Base-by-base conservation (phyloP, 2,888 invertebrate species). In the Amiota mariae region DNA sequence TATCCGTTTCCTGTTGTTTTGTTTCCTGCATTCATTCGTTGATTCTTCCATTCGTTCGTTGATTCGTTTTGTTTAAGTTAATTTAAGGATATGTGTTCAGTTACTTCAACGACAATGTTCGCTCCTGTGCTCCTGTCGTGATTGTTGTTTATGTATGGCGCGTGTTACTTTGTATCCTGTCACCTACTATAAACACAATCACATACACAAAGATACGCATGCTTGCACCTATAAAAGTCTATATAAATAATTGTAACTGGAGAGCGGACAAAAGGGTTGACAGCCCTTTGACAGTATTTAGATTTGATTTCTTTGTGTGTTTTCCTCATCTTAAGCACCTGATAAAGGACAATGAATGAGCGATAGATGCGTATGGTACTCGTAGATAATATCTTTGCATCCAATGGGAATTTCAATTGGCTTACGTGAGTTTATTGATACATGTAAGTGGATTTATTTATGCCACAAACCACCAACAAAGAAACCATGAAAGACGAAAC, bases 121-220 rank as follows among this genome's bases (percentile, higher is more conserved):
- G 36, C 6, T 46, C 46, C 49, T 71, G 70, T 72, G 63, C 72
- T 24, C 57, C 51, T 75, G 76, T 68, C 73, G 72, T 78, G 78
- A 78, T 78, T 78, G 78, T 78, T 78, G 79, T 78, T 78, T 79
- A 79, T 78, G 79, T 71, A 75, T 24, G 51, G 47, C 57, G 73
- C 73, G 75, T 73, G 75, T 51, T 67, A 49, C 49, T 51, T 67
- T 67, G 67, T 49, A 67, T 67, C 51, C 67, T 72, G 73, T 71
- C 71, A 46, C 61, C 61, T 54, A 59, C 61, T 54, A 59, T 20
- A 47, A 63, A 72, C 47, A 73, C 78, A 74, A 36, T 70, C 71
- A 75, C 73, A 72, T 48, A 73, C 57, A 36, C 36, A 57, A 56
- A 57, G 20, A 36, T 20, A 59, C 70, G 56, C 36, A 56, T 11